Evolutionary conservation across 2,888 invertebrate genomes (phyloP).

Genomic region (Ochropleura plecta): DNA sequence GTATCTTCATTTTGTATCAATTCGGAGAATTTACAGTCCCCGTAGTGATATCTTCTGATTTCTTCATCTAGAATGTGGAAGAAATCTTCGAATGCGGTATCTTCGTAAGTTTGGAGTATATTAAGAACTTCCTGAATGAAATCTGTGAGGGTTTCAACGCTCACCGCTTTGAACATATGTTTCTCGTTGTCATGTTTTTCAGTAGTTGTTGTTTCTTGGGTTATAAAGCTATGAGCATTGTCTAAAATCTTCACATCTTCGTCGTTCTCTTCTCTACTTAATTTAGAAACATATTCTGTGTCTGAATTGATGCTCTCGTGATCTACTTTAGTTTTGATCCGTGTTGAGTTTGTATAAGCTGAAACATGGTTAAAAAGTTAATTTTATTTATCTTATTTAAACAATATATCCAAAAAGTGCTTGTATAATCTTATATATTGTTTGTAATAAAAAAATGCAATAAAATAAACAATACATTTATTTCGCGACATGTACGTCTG

Average conservation of each 20-base stretch:
- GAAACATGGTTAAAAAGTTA: not conserved
- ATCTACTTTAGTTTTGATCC: not conserved
- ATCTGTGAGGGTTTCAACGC: slow-evolving; percentile 68
- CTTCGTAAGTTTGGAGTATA: slow-evolving; percentile 68
- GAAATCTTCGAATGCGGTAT: slow-evolving; percentile 72
- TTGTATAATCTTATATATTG: no score
- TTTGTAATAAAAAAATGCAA: no score
- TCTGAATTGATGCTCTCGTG: not conserved
- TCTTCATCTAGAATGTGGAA: slow-evolving; percentile 69
- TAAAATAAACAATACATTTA: no score
- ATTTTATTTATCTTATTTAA: not conserved
- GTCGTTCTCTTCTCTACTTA: not conserved
- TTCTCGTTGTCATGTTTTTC: not conserved
- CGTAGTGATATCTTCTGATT: slow-evolving; percentile 71
- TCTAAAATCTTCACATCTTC: not conserved
- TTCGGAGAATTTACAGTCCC: slow-evolving; percentile 72
- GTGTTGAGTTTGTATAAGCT: slow-evolving; percentile 5
- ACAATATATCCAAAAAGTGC: no score
- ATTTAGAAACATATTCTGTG: not conserved
- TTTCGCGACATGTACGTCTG: no score
- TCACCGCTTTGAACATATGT: not conserved
- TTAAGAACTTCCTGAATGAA: slow-evolving; percentile 68
- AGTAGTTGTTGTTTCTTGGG: slow-evolving; percentile 1
- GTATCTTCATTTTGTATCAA: slow-evolving; percentile 63
- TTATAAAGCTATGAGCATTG: not conserved